Evolutionary conservation across 1,140 invertebrate genomes (phyloP).

Genomic region (Geopemphigus sp.): DNA sequence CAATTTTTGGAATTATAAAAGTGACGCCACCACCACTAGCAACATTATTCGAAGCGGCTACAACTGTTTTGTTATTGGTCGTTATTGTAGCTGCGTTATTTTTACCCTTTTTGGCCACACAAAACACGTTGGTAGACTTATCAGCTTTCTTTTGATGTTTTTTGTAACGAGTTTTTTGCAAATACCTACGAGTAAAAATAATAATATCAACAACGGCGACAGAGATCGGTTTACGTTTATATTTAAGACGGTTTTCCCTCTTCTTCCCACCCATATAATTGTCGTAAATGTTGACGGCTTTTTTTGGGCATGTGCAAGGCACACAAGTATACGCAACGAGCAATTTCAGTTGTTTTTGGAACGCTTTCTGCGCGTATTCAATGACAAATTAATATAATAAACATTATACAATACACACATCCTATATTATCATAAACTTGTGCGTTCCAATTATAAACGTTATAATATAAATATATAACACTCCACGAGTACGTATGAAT

Average conservation of each 20-base stretch:
- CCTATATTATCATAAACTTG: not conserved
- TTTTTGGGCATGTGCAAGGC: not conserved
- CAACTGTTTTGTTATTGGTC: not conserved
- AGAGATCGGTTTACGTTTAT: not conserved
- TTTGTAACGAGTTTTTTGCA: constrained; percentile 24
- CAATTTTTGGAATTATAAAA: constrained; percentile 31
- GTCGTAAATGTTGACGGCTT: not conserved
- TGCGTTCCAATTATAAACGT: no score
- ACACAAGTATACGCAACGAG: not conserved
- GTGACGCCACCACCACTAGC: not conserved
- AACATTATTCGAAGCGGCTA: not conserved
- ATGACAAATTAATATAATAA: not conserved
- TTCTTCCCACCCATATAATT: no score
- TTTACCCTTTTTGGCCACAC: constrained; percentile 22
- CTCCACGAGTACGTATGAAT: not conserved
- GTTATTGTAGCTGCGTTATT: not conserved
- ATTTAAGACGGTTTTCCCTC: no score
- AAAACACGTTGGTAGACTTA: constrained; percentile 29
- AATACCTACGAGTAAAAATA: not conserved
- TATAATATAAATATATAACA: constrained; percentile 30
- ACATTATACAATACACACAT: not conserved
- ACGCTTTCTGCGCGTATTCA: not conserved
- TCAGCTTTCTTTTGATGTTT: constrained; percentile 33
- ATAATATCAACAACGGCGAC: not conserved
- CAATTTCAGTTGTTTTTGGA: not conserved